Evolutionary conservation across 2,888 invertebrate genomes (phyloP).

Genomic region (Tetrapedia diversipes): DNA sequence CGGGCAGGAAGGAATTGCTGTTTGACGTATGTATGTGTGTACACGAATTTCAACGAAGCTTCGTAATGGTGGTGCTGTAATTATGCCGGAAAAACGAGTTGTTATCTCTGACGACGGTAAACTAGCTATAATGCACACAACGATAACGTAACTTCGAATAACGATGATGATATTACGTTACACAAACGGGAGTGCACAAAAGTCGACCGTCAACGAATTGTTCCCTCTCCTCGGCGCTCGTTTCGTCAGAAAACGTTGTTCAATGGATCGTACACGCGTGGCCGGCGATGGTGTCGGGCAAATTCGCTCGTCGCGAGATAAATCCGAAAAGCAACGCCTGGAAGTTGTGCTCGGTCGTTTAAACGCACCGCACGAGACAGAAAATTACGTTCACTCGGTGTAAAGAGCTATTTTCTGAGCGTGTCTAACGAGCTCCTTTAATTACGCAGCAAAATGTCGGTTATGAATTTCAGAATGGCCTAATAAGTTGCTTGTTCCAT

Average conservation of each 20-base stretch:
- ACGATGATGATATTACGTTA: background rate
- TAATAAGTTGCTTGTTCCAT: constrained; percentile 1
- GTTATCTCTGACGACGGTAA: background rate
- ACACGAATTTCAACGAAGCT: background rate
- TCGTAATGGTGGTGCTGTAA: background rate
- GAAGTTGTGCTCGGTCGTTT: background rate
- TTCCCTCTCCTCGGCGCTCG: no score
- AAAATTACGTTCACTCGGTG: constrained; percentile 15
- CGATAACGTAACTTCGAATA: background rate
- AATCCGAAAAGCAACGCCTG: background rate
- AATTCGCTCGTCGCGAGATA: no score
- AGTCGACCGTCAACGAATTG: no score
- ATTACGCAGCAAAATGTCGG: constrained; percentile 37
- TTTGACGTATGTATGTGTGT: no score
- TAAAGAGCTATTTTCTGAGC: constrained; percentile 13
- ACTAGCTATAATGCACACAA: background rate
- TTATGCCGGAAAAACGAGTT: background rate
- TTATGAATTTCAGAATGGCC: constrained; percentile 10
- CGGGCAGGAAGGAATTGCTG: no score
- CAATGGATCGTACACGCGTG: background rate
- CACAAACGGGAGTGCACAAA: background rate
- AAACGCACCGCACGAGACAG: background rate
- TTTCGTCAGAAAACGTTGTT: background rate
- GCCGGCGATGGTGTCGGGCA: background rate
- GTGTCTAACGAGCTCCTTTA: constrained; percentile 48